Conservation (phyloP, 2,797 vertebrate genomes). For the Coracias cyanogaster region DNA sequence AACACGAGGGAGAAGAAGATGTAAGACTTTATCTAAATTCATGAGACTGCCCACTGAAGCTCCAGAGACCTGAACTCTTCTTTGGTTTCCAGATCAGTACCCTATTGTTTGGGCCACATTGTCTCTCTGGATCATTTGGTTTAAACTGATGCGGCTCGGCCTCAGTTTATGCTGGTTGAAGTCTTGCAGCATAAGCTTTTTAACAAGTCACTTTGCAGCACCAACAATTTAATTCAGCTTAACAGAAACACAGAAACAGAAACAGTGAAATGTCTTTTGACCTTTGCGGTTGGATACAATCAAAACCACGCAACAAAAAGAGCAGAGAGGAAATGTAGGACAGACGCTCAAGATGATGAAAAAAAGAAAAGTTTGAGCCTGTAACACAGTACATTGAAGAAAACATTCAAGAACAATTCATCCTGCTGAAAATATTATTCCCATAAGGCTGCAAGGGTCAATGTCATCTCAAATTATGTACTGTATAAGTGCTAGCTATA, state of each 20-base stretch:
- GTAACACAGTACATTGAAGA: not conserved
- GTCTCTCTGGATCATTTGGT: not conserved
- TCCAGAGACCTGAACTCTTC: not conserved
- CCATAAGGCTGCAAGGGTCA: not conserved
- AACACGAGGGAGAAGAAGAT: not conserved
- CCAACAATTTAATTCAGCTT: conserved; percentile 36
- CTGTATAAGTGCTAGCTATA: not conserved
- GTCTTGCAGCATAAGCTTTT: conserved; percentile 48
- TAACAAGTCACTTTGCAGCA: conserved; percentile 32
- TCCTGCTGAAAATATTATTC: conserved; percentile 27
- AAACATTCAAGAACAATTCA: conserved; percentile 41
- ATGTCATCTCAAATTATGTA: conserved; percentile 38
- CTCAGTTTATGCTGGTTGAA: not conserved
- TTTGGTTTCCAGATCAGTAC: not conserved
- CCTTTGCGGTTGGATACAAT: conserved; percentile 49
- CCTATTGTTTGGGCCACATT: not conserved
- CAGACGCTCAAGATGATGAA: not conserved
- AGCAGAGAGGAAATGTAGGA: not conserved
- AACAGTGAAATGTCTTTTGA: conserved; percentile 40
- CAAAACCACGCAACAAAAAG: conserved; percentile 18
- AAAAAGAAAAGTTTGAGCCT: not conserved
- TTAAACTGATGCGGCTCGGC: not conserved
- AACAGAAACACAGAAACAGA: conserved; percentile 38
- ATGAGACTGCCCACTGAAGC: not conserved
- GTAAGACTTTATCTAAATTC: not conserved